Evolutionary conservation across 2,113 vertebrate species (phyloP).

Genomic region (Clupea harengus): DNA sequence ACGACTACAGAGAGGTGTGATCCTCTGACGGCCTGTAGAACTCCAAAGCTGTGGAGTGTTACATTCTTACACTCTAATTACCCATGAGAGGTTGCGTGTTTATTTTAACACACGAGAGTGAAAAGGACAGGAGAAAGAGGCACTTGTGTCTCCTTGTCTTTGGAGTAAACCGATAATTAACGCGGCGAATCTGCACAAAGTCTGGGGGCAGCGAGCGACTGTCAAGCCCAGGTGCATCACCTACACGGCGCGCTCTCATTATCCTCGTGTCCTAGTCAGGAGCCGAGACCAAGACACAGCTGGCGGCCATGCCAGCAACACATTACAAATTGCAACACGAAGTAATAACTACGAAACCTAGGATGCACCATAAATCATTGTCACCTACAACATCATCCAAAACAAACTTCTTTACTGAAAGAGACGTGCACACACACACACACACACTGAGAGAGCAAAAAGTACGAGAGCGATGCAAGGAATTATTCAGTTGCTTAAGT

Average conservation of each 20-base stretch:
- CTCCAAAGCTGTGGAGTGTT: neutral
- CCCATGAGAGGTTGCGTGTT: conserved; percentile 4
- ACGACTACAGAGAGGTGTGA: neutral
- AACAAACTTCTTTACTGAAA: neutral
- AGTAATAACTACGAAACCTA: conserved; percentile 19
- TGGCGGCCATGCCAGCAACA: neutral
- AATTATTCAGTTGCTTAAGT: neutral
- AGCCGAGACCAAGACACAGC: neutral
- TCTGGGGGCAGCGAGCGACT: conserved; percentile 28
- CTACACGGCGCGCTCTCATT: conserved; percentile 49
- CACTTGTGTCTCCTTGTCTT: conserved; percentile 23
- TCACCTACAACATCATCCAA: conserved; percentile 5
- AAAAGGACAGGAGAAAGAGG: conserved; percentile 1
- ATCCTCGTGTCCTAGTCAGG: conserved; percentile 24
- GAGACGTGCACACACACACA: conserved; percentile 10
- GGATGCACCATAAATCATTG: conserved; percentile 16
- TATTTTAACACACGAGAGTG: neutral
- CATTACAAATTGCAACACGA: neutral
- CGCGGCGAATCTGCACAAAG: conserved; percentile 24
- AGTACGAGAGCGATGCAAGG: neutral
- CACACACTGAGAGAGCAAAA: neutral
- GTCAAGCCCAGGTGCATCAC: conserved; percentile 14
- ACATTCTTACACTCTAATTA: conserved; percentile 12
- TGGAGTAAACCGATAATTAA: conserved; percentile 42
- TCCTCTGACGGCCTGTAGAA: neutral